phyloP scores from a whole-genome alignment of 2,113 vertebrate species.

The Setophaga kirtlandii region DNA sequence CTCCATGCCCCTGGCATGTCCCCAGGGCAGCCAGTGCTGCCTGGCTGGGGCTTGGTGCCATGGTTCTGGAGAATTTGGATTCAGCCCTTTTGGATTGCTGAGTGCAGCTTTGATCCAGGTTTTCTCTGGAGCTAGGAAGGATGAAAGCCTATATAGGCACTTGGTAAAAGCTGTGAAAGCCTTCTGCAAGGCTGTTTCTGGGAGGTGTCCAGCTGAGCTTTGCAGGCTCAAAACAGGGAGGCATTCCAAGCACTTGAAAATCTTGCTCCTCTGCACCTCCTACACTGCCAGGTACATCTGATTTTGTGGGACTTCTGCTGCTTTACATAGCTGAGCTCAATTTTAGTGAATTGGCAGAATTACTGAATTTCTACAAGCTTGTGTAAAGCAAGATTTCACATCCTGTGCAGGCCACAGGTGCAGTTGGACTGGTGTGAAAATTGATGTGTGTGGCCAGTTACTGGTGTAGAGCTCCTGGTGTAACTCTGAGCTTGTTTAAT shows the following conservation, averaged over 20 bases:
- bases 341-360: conserved; percentile 18
- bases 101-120: not conserved
- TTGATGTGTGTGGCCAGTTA: not conserved
- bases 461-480: not conserved
- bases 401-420: not conserved
- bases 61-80: not conserved
- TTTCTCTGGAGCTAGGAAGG: not conserved
- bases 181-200: conserved; percentile 14
- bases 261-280: conserved; percentile 38
- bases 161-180: not conserved
- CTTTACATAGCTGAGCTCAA: conserved; percentile 15
- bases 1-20: not conserved
- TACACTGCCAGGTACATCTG: conserved; percentile 52
- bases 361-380: conserved; percentile 9
- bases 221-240: not conserved
- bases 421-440: not conserved
- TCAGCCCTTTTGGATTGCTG: not conserved
- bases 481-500: not conserved
- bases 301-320: conserved; percentile 3
- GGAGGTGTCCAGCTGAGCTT: conserved; percentile 14
- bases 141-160: not conserved
- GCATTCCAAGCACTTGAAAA: not conserved
- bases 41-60: not conserved
- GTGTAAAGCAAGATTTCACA: not conserved
- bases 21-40: not conserved